Evolutionary conservation across 1,140 invertebrate species (phyloP).

Genomic region (Mamestra configurata): DNA sequence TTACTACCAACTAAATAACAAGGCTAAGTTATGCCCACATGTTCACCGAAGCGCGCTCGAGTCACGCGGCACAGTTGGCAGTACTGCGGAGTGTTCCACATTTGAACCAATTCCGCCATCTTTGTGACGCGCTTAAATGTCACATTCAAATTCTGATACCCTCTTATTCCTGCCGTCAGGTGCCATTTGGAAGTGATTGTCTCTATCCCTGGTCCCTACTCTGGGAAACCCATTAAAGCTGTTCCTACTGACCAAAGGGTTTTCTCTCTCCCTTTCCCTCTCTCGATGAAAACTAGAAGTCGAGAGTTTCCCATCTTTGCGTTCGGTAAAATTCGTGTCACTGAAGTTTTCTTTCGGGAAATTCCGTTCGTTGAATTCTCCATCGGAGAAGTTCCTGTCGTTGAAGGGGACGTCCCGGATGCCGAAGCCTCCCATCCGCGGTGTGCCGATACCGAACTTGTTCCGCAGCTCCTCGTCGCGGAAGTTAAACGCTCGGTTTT

Average conservation of each 20-base stretch:
- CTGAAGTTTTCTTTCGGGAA: slow-evolving; percentile 74
- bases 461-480: slow-evolving; percentile 81
- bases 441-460: slow-evolving; percentile 81
- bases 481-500: slow-evolving; percentile 78
- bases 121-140: slow-evolving; percentile 82
- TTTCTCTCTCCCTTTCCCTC: slow-evolving; percentile 82
- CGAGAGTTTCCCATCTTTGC: slow-evolving; percentile 83
- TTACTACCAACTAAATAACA: neutral
- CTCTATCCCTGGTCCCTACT: slow-evolving; percentile 75
- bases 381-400: slow-evolving; percentile 76
- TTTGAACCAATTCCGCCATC: neutral
- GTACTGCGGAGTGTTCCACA: slow-evolving; percentile 10
- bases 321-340: slow-evolving; percentile 81
- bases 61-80: neutral
- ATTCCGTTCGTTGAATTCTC: slow-evolving; percentile 75
- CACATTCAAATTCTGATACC: slow-evolving; percentile 90
- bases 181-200: slow-evolving; percentile 79
- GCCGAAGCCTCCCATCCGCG: slow-evolving; percentile 82
- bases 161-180: slow-evolving; percentile 85
- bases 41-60: neutral
- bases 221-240: slow-evolving; percentile 84
- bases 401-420: slow-evolving; percentile 80
- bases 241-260: slow-evolving; percentile 83
- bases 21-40: slow-evolving; percentile 22
- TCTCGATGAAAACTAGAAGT: slow-evolving; percentile 85